These are phyloP conservation scores for Anoura caudifer DNA, from an alignment of 2,113 vertebrate genomes.

Conservation along the genomic window DNA sequence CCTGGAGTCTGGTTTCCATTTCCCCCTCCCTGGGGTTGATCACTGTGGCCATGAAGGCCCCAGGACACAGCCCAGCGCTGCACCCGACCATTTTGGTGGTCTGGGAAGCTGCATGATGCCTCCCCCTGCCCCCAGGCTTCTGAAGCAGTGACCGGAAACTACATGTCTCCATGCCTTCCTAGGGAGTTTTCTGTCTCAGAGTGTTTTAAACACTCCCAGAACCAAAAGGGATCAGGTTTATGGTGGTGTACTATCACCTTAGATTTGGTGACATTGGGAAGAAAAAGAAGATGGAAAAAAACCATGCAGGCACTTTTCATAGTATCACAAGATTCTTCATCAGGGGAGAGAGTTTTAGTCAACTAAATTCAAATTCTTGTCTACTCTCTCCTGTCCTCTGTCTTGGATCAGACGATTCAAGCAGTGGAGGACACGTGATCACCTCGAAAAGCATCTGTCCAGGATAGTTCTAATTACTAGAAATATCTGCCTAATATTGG, in stretches of 20 bases:
- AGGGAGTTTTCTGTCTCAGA: not conserved
- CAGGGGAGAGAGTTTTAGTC: not conserved
- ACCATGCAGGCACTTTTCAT: not conserved
- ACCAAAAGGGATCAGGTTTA: not conserved
- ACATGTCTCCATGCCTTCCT: not conserved
- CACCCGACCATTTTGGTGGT: not conserved
- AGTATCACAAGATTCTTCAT: not conserved
- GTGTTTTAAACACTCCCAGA: slow-evolving; percentile 44
- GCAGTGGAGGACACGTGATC: not conserved
- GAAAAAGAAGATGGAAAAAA: not conserved
- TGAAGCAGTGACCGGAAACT: slow-evolving; percentile 47
- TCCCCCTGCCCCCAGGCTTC: not conserved
- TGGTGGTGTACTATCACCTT: not conserved
- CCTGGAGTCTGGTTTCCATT: slow-evolving; percentile 30
- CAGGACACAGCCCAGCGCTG: not conserved
- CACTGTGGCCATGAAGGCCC: not conserved
- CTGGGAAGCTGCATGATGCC: not conserved
- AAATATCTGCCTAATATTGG: not conserved
- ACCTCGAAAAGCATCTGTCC: not conserved
- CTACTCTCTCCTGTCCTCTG: not conserved
- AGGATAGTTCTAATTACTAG: not conserved
- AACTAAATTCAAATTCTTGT: not conserved
- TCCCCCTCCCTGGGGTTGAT: not conserved
- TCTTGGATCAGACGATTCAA: not conserved
- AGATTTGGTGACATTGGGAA: not conserved